A percentile compares a stretch with the other conserved stretches of the same genome.
phyloP scores from a whole-genome alignment of 2,888 invertebrate species.

The Anoplius nigerrimus region DNA sequence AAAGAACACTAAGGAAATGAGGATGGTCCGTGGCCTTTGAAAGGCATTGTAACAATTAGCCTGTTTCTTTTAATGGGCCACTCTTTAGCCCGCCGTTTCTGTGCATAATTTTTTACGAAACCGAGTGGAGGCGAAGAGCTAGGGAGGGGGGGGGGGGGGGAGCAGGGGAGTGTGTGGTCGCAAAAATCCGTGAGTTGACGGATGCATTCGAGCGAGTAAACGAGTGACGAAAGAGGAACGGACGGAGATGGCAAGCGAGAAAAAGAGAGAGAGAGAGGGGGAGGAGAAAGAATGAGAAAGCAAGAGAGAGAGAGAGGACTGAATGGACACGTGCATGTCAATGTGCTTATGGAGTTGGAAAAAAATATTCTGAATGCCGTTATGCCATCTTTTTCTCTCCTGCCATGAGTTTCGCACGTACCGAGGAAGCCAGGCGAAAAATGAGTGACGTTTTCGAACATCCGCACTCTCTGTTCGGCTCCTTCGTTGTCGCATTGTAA shows the following conservation, averaged over 20 bases:
- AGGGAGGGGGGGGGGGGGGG: too few species aligned
- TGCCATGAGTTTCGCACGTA: too few species aligned
- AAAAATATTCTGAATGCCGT: constrained; percentile 13
- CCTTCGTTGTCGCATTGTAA: too few species aligned
- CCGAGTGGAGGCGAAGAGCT: not conserved
- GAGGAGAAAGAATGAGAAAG: not conserved
- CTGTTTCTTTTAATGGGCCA: constrained; percentile 4
- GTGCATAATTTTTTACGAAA: not conserved
- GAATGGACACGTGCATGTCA: not conserved
- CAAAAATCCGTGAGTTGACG: too few species aligned
- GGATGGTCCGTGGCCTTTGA: constrained; percentile 2
- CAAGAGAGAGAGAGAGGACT: not conserved
- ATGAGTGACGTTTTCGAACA: too few species aligned
- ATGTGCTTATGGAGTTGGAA: constrained; percentile 6
- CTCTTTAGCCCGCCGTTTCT: constrained; percentile 1
- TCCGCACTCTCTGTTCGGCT: too few species aligned
- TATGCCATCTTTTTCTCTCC: too few species aligned
- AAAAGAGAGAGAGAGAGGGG: not conserved
- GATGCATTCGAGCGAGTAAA: too few species aligned
- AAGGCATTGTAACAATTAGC: constrained; percentile 6
- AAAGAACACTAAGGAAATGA: not conserved
- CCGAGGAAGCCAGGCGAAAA: too few species aligned
- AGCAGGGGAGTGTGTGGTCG: not conserved
- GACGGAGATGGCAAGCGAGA: too few species aligned
- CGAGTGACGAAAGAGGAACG: too few species aligned